phyloP scores from a whole-genome alignment of 2,113 vertebrate species.

The Colaptes auratus region DNA sequence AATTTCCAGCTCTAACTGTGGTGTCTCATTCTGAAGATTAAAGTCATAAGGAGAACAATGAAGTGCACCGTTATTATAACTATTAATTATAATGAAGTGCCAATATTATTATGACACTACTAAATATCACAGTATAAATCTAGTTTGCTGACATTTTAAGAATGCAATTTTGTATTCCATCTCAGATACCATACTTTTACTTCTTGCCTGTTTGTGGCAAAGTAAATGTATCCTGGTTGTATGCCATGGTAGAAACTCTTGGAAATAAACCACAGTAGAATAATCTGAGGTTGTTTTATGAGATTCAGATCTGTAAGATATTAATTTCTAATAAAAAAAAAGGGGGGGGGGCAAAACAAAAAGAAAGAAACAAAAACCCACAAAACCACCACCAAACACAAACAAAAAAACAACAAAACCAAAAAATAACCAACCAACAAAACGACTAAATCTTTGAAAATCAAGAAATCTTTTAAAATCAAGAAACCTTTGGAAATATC shows the following conservation, averaged over 20 bases:
- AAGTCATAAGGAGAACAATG: slow-evolving; percentile 42
- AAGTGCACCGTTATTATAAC: slow-evolving; percentile 27
- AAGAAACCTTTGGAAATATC: not conserved
- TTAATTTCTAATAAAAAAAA: not conserved
- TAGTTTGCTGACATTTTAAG: slow-evolving; percentile 34
- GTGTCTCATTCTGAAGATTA: slow-evolving; percentile 39
- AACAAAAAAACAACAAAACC: not conserved
- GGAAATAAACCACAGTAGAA: not conserved
- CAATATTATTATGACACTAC: slow-evolving; percentile 31
- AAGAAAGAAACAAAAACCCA: not conserved
- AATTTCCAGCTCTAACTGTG: slow-evolving; percentile 53
- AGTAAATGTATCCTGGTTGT: not conserved
- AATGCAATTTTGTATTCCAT: slow-evolving; percentile 27
- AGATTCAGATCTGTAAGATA: not conserved
- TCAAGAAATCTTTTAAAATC: not conserved
- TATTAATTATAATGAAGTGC: too few relatives aligned
- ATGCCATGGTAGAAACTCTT: not conserved
- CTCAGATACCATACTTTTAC: not conserved
- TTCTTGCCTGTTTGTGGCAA: slow-evolving; percentile 6
- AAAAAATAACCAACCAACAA: not conserved
- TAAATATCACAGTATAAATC: slow-evolving; percentile 54
- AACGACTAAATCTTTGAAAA: not conserved
- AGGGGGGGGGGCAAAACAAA: not conserved
- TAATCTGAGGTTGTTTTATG: not conserved
- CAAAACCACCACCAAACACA: not conserved